Conservation (phyloP, 2,797 vertebrate genomes). For the Thunnus albacares region DNA sequence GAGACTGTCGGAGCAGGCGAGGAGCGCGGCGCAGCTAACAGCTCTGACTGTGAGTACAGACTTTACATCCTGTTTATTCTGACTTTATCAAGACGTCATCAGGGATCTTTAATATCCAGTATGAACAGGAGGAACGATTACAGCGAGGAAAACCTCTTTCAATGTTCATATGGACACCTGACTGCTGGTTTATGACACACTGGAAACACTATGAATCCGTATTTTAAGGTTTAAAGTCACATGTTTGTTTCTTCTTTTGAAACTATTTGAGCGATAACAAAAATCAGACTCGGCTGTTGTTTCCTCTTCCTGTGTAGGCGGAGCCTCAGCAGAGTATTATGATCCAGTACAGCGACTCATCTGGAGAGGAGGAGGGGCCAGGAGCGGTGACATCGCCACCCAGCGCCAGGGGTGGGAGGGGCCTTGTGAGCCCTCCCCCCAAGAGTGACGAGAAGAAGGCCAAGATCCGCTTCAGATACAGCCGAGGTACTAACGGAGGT, state of each 20-base stretch:
- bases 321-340: slow-evolving; percentile 72
- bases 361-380: slow-evolving; percentile 74
- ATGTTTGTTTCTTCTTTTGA: too few species aligned
- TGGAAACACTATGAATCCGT: too few species aligned
- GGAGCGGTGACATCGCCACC: slow-evolving; percentile 26
- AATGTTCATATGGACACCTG: too few species aligned
- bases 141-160: too few species aligned
- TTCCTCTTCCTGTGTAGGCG: slow-evolving; percentile 57
- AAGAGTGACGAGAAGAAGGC: slow-evolving; percentile 49
- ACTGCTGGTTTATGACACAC: too few species aligned
- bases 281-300: too few species aligned
- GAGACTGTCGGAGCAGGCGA: slow-evolving; percentile 86
- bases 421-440: background rate
- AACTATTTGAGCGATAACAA: too few species aligned
- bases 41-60: slow-evolving; percentile 81
- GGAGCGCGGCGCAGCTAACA: slow-evolving; percentile 76
- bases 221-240: too few species aligned
- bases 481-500: slow-evolving; percentile 72
- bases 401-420: background rate
- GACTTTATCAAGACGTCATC: too few species aligned
- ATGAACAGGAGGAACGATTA: too few species aligned
- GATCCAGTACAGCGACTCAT: slow-evolving; percentile 79
- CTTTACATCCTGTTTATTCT: too few species aligned
- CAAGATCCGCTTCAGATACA: slow-evolving; percentile 75
- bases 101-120: too few species aligned